Evolutionary conservation across 2,888 invertebrate species (phyloP), one percentile per base, ranked within the genome.

Genomic region (Lasioglossum leucozonium): DNA sequence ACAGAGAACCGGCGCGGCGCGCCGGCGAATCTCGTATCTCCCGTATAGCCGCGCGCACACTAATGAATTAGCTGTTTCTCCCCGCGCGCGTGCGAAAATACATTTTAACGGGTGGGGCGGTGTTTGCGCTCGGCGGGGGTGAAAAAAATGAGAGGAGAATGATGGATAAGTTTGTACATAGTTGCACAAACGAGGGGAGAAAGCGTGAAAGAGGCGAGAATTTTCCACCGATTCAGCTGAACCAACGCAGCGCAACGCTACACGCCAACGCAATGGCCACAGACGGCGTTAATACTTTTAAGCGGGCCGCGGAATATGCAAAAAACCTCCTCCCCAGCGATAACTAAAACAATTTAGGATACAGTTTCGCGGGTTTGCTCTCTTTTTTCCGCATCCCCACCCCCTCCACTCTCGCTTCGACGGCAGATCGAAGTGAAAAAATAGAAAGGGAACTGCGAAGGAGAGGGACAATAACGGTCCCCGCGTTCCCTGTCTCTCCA

Each of bases 321-420:
- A 62, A 62, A 62, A 75, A 51, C 22, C 30, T 44, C 16, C 58
- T 34, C 34, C 67, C 40, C 34, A n/a, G 22, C 44, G 55, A 77
- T 74, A 69, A 77, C 72, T 67, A 55, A 77, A 74, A 65, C 83
- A 72, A 83, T 83, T 84, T 76, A 13, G 62, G 30, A 44, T 55
- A 10, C 34, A 73, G 51, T 83, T 51, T 26, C 79, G 40, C 11
- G 26, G 11, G 26, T 6, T 11, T 34, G 6, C 22, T n/a, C 40
- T 47, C 47, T 51, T 8, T 65, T 26, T 65, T 2, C 16, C 1
- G 5, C 0, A n/a, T 18, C 34, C 0, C 8, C 2, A 0, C 5
- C 65, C 22, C 16, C 2, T 5, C 58, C 10, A 4, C 18, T 58
- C 8, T 8, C 34, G 16, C 11, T 30, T 18, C 6, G 22, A 3